Percentiles rank a stretch among this genome's conserved stretches.
These are phyloP conservation scores for Alectoris magna DNA, from an alignment of 2,797 vertebrate genomes.

Conservation along the genomic window DNA sequence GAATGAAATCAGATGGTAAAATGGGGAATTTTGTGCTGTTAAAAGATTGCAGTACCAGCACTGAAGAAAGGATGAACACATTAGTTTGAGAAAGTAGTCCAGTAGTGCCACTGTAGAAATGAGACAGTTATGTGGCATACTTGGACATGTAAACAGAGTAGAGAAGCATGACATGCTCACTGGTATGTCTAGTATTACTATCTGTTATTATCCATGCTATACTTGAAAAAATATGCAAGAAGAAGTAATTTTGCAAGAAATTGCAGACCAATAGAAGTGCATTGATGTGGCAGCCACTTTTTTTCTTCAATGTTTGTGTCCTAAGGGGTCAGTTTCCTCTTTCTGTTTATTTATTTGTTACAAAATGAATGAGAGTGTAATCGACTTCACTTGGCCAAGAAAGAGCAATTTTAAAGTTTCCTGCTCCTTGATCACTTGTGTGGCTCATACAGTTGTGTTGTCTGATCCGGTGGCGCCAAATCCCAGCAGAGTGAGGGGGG, in stretches of 20 bases:
- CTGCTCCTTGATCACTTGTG: background rate
- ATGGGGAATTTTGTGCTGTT: background rate
- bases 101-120: background rate
- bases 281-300: background rate
- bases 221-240: background rate
- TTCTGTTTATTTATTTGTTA: background rate
- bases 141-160: background rate
- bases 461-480: background rate
- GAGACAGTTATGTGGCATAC: background rate
- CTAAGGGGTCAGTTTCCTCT: background rate
- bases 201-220: background rate
- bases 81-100: background rate
- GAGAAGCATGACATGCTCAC: background rate
- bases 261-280: background rate
- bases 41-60: too few species aligned
- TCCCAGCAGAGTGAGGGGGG: background rate
- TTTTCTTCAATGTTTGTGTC: background rate
- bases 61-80: background rate
- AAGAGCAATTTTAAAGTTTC: background rate
- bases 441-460: background rate
- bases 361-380: background rate
- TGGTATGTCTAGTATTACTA: background rate
- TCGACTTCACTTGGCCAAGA: background rate
- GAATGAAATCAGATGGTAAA: background rate
- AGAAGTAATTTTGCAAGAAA: background rate